These are phyloP conservation scores for Macquaria australasica DNA, from an alignment of 2,113 vertebrate species.

Conservation along the genomic window DNA sequence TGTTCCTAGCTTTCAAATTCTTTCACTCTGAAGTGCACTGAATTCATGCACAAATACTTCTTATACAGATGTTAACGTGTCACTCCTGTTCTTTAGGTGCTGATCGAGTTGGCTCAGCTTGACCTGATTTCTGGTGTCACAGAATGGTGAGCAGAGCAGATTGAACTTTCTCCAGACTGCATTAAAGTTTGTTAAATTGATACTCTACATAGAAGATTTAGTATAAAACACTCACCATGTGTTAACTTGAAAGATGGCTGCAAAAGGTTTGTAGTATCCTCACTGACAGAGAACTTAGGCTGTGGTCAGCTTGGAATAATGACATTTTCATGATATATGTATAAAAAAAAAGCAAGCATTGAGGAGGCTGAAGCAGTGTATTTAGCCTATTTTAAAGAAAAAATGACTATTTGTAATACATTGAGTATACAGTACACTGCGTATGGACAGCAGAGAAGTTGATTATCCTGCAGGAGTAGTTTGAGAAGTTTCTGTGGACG, in stretches of 20 bases:
- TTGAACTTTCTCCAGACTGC: not conserved
- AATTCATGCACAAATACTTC: not conserved
- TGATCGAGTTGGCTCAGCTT: conserved; percentile 77
- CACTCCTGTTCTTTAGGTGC: conserved; percentile 67
- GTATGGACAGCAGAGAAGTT: not conserved
- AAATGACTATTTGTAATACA: not conserved
- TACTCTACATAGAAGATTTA: not conserved
- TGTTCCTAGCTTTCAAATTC: not conserved
- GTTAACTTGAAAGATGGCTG: not conserved
- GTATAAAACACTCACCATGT: not conserved
- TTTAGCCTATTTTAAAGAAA: not conserved
- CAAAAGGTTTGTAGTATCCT: not conserved
- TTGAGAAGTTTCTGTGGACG: not conserved
- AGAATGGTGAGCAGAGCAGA: conserved; percentile 78
- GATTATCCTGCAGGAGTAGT: not conserved
- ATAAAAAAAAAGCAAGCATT: not conserved
- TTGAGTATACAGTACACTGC: not conserved
- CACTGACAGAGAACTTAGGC: not conserved
- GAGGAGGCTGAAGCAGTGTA: not conserved
- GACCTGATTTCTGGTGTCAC: conserved; percentile 77
- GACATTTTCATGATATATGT: not conserved
- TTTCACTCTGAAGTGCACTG: conserved; percentile 9
- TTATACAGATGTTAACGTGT: not conserved
- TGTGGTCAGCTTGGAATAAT: not conserved
- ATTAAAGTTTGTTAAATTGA: not conserved